Evolutionary conservation across 2,113 vertebrate species (phyloP), one percentile per base, ranked within the genome.

Genomic region (Bambusicola thoracicus): DNA sequence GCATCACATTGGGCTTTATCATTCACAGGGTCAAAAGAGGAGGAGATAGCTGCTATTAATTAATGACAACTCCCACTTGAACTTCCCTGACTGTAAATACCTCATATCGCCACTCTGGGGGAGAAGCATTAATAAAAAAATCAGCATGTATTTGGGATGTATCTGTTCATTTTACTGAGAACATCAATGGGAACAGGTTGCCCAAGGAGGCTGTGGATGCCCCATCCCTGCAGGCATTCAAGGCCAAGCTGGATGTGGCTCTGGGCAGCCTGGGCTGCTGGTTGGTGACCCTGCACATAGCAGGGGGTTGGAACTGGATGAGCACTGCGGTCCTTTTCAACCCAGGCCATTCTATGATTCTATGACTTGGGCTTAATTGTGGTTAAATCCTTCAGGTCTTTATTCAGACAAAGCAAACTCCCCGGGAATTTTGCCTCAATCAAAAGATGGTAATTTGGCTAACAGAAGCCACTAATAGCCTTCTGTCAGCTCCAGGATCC

Each of bases 41-140:
- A 89, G 81, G 75, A 53, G 75, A 85, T 66, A 91, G 36, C 68
- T 61, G 79, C 81, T 83, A 91, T 87, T 93, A 70, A 94, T 91
- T 95, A 95, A 41, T 76, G 81, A 80, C 92, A 94, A 17, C 75
- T 92, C 63, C 82, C 58, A 44, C 72, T 12, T 92, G 84, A 95
- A 91, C 89, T 91, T 40, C 81, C 58, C 67, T 82, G 89, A 13
- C 70, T 85, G 78, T 82, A 91, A 94, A 91, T 91, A 92, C 46
- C 89, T 94, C 95, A 89, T 5, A 70, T 70, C 75, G 67, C 30
- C 46, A 82, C 87, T 79, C 48, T 63, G 38, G 58, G 30, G 51
- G 76, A 82, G 63, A 81, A 25, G 43, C 41, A 74, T 75, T 49
- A 36, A 76, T 41, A 65, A 58, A n/a, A 5, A n/a, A 14, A 63